These are phyloP conservation scores for Saccostrea cuccullata DNA, from an alignment of 1,140 invertebrate species.

Conservation along the genomic window DNA sequence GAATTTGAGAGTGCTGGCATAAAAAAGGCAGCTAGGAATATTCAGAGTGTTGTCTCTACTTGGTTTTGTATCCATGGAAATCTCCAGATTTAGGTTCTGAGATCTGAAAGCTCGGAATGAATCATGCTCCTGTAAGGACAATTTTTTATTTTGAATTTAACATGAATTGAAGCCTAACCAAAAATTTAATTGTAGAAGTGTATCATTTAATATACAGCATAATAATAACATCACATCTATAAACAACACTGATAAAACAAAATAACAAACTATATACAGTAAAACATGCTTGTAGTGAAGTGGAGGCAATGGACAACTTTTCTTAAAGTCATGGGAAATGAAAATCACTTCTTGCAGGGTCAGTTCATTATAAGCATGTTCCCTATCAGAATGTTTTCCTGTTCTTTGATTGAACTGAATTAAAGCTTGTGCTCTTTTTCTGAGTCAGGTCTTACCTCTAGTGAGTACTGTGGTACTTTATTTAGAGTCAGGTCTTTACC, in stretches of 20 bases:
- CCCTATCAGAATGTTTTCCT: too few species aligned
- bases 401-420: too few species aligned
- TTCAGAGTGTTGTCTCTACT: constrained; percentile 60
- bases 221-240: neutral
- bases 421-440: too few species aligned
- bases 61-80: constrained; percentile 92
- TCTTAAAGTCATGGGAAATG: too few species aligned
- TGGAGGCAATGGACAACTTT: too few species aligned
- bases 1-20: constrained; percentile 92
- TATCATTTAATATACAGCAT: neutral
- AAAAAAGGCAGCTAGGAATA: constrained; percentile 88
- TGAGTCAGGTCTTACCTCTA: constrained; percentile 64
- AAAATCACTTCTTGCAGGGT: too few species aligned
- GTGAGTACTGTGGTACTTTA: constrained; percentile 97
- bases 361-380: too few species aligned
- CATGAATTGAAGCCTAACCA: neutral
- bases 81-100: constrained; percentile 92
- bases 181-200: too few species aligned
- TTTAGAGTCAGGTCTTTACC: constrained; percentile 80
- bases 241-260: neutral
- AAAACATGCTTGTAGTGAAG: too few species aligned
- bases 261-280: neutral
- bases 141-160: constrained; percentile 6
- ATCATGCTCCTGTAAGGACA: constrained; percentile 83
- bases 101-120: constrained; percentile 92